These are phyloP conservation scores for Calyptomena viridis DNA, from an alignment of 2,113 vertebrate species.

Conservation along the genomic window DNA sequence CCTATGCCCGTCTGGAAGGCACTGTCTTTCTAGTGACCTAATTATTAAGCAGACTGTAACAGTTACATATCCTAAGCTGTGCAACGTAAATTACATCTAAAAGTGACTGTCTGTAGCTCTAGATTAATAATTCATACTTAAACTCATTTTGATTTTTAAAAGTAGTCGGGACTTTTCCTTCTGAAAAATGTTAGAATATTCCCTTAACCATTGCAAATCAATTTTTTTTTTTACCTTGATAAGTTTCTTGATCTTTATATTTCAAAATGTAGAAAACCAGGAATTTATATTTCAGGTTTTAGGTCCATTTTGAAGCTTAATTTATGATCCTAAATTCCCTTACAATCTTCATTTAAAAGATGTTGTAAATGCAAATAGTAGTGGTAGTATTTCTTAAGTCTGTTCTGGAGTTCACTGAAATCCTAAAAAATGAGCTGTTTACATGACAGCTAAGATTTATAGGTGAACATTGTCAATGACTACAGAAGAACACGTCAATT, in stretches of 20 bases:
- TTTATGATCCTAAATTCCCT: not conserved
- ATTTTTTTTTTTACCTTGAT: not conserved
- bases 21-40: conserved; percentile 46
- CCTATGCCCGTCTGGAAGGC: conserved; percentile 10
- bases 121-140: conserved; percentile 43
- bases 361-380: not conserved
- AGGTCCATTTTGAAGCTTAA: not conserved
- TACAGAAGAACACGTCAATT: not conserved
- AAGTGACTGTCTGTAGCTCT: conserved; percentile 11
- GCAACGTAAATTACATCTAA: conserved; percentile 16
- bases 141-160: conserved; percentile 5
- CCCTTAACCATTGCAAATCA: not conserved
- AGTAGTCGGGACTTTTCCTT: not conserved
- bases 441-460: not conserved
- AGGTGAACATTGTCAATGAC: not conserved
- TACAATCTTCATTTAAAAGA: not conserved
- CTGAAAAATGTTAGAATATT: not conserved
- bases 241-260: not conserved
- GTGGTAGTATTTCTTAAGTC: not conserved
- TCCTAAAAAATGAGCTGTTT: not conserved
- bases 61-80: not conserved
- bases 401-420: not conserved
- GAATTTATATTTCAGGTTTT: not conserved
- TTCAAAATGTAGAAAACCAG: not conserved
- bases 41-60: conserved; percentile 54